Percentiles rank a stretch among this genome's conserved stretches.
These are phyloP conservation scores for Sebastes taczanowskii DNA, from an alignment of 2,797 vertebrate species.

Conservation along the genomic window DNA sequence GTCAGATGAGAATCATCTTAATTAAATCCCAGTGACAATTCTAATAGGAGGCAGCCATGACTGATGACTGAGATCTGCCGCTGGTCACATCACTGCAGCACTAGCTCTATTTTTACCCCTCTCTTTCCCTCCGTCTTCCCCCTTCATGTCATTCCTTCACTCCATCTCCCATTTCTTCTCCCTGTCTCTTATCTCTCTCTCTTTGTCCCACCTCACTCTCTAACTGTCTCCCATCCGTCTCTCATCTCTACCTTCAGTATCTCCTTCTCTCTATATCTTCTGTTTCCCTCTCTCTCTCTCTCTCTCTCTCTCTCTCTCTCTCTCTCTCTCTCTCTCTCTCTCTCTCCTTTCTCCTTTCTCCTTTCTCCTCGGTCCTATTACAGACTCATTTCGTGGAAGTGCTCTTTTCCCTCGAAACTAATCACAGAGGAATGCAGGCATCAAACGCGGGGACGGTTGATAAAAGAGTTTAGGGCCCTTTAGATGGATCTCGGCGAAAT, in stretches of 20 bases:
- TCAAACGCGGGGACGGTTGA: conserved; percentile 7
- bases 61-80: conserved; percentile 77
- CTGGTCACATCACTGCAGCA: conserved; percentile 69
- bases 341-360: too few species aligned
- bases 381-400: conserved; percentile 40
- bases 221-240: neutral
- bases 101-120: conserved; percentile 76
- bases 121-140: conserved; percentile 27
- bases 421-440: conserved; percentile 34
- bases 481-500: conserved; percentile 6
- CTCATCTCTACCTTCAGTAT: conserved; percentile 3
- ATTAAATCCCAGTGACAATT: conserved; percentile 83
- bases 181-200: conserved; percentile 11
- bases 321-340: neutral
- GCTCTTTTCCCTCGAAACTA: conserved; percentile 35
- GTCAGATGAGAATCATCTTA: conserved; percentile 85
- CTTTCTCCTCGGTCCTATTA: conserved; percentile 16
- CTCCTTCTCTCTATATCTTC: neutral
- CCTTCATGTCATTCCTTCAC: conserved; percentile 41
- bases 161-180: conserved; percentile 9
- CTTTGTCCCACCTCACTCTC: neutral
- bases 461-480: conserved; percentile 15
- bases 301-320: neutral
- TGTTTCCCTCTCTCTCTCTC: neutral
- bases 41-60: conserved; percentile 80